Base-by-base conservation (phyloP, 2,797 vertebrate genomes). In the Acrossocheilus wenchowensis region DNA sequence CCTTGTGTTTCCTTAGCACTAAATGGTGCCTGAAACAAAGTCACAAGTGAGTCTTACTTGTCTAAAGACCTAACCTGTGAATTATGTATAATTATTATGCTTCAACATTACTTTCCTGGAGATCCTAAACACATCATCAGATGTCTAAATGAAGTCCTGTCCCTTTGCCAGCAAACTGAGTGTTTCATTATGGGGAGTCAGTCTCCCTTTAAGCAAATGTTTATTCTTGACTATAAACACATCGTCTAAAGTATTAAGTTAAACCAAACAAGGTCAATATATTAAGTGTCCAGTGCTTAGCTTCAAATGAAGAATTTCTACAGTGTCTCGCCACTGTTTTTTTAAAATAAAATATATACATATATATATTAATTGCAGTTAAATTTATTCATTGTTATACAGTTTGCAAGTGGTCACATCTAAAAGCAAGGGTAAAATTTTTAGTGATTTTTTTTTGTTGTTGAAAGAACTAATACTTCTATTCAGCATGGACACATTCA, bases 1-100 rank as follows among this genome's bases (percentile, higher is more conserved):
- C 45, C 64, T 60, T 71, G 77, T 81, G 66, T 71, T 69, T 83
- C 66, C 48, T 64, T 66, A 81, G 62, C n/a, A 66, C 60, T 48
- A 43, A 62, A 73, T 64, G 26, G 21, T 26, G 11, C 14, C 43
- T 80, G 60, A 73, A 72, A 50, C 50, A 73, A 74, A 83, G 36
- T 45, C 11, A 11, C 36, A 41, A 9, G n/a, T 34, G 71, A 34
- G 73, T 39, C 43, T 52, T 66, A 45, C 26, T 34, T 43, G 30
- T 75, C 26, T 45, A 75, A 75, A 64, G 48, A 69, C 30, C 30
- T 21, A 45, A 57, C 34, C 50, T 48, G 64, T 36, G 12, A 78
- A 72, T 60, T 34, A 79, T 36, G 12, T 36, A 45, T 54, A 64
- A 30, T 43, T 50, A 74, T 41, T 7, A 48, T 30, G 64, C 17